Percentiles rank a stretch among this genome's conserved stretches.
Evolutionary conservation across 2,888 invertebrate genomes (phyloP).

Genomic region (Malthinus seriepunctatus): DNA sequence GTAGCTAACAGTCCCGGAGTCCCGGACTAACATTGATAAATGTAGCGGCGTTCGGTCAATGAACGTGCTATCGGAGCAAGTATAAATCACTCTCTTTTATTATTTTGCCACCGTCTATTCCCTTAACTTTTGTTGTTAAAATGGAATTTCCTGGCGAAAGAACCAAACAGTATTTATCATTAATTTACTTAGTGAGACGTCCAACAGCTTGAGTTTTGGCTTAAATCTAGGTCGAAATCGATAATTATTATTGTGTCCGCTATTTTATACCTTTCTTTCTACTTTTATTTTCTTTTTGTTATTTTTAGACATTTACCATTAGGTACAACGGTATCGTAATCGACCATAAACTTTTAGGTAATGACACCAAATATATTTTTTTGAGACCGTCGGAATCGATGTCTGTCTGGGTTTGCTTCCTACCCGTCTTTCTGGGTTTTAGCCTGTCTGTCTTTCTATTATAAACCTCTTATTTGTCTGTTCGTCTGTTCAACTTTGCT

Average conservation of each 20-base stretch:
- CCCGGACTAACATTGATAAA: constrained; percentile 39
- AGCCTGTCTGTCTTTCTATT: no score
- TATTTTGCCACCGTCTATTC: constrained; percentile 32
- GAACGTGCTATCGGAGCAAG: constrained; percentile 39
- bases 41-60: constrained; percentile 38
- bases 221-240: constrained; percentile 4
- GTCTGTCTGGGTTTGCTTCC: no score
- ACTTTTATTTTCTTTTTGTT: not conserved
- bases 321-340: not conserved
- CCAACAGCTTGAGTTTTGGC: constrained; percentile 1
- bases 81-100: constrained; percentile 40
- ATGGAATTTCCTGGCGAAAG: constrained; percentile 23
- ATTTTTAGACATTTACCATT: not conserved
- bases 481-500: no score
- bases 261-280: not conserved
- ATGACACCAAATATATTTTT: no score
- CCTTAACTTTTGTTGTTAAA: constrained; percentile 32
- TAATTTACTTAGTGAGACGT: constrained; percentile 12
- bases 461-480: no score
- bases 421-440: no score
- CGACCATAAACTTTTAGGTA: no score
- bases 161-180: constrained; percentile 19
- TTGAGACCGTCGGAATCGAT: no score
- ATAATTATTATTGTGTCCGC: constrained; percentile 2
- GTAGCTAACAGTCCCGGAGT: constrained; percentile 14